Percentiles rank a stretch among this genome's conserved stretches.
phyloP scores from a whole-genome alignment of 1,140 invertebrate species.

The Diorhabda carinulata region DNA sequence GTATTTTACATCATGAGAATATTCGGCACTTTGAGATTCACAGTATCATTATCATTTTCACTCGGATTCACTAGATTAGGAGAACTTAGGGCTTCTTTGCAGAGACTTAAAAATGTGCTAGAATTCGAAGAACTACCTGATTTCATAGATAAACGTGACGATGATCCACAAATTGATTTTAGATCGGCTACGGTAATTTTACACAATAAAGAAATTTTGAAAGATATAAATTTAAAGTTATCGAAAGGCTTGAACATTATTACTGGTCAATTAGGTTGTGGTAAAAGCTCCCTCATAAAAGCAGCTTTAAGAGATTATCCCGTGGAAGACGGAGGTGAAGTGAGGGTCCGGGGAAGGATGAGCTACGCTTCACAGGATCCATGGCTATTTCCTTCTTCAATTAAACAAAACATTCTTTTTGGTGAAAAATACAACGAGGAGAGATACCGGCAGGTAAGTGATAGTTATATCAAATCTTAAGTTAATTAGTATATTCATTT shows the following conservation, averaged over 20 bases:
- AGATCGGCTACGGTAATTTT: conserved; percentile 18
- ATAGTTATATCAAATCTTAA: conserved; percentile 66
- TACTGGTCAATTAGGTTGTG: conserved; percentile 74
- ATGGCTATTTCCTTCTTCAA: conserved; percentile 65
- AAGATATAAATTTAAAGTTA: conserved; percentile 54
- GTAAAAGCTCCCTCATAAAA: conserved; percentile 75
- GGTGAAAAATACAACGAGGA: conserved; percentile 43
- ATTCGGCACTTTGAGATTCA: conserved; percentile 21
- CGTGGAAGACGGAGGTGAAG: conserved; percentile 51
- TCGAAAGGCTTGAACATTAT: conserved; percentile 61
- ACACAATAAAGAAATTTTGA: conserved; percentile 50
- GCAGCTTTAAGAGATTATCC: conserved; percentile 68
- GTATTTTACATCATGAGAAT: conserved; percentile 30
- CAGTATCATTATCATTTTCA: conserved; percentile 23
- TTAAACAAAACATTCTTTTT: conserved; percentile 63
- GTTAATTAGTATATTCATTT: too few relatives aligned
- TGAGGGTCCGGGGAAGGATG: conserved; percentile 63
- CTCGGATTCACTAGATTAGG: conserved; percentile 53
- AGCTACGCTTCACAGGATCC: conserved; percentile 78
- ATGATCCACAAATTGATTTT: conserved; percentile 20
- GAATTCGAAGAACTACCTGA: conserved; percentile 29
- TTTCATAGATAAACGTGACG: conserved; percentile 21
- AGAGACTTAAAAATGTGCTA: conserved; percentile 33
- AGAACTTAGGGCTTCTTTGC: conserved; percentile 43
- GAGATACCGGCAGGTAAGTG: conserved; percentile 57